These are phyloP conservation scores for Whitmania pigra DNA, from an alignment of 1,140 invertebrate genomes.

Conservation along the genomic window DNA sequence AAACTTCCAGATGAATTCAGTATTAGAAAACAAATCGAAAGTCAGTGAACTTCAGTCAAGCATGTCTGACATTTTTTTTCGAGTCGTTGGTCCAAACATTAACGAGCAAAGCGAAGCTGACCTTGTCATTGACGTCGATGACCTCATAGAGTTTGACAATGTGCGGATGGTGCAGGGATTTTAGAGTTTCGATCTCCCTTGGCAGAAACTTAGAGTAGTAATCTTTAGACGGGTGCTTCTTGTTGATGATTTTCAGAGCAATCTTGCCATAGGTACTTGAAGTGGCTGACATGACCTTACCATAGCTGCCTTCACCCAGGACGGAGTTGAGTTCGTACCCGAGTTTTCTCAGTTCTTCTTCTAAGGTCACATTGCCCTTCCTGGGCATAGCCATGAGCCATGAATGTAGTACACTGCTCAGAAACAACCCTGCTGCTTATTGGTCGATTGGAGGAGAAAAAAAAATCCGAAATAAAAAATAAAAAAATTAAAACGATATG, in stretches of 20 bases:
- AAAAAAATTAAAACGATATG: no score
- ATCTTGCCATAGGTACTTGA: conserved; percentile 39
- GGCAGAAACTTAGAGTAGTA: conserved; percentile 79
- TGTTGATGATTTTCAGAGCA: conserved; percentile 80
- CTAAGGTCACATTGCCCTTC: conserved; percentile 9
- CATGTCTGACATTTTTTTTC: no score
- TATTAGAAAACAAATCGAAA: no score
- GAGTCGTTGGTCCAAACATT: no score
- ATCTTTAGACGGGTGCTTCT: conserved; percentile 55
- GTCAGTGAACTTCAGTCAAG: no score
- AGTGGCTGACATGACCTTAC: conserved; percentile 38
- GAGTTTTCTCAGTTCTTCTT: conserved; percentile 23
- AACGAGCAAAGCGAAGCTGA: neutral
- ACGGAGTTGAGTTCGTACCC: conserved; percentile 25
- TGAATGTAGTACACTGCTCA: neutral
- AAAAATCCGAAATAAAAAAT: no score
- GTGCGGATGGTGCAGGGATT: conserved; percentile 69
- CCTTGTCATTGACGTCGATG: conserved; percentile 35
- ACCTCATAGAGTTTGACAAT: conserved; percentile 56
- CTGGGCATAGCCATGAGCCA: conserved; percentile 20
- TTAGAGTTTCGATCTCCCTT: conserved; percentile 73
- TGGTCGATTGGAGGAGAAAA: no score
- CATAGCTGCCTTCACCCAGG: conserved; percentile 38
- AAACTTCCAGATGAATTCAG: no score
- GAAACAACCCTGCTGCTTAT: neutral